These are phyloP conservation scores for Acrobasis suavella DNA, from an alignment of 2,888 invertebrate species.

Conservation along the genomic window DNA sequence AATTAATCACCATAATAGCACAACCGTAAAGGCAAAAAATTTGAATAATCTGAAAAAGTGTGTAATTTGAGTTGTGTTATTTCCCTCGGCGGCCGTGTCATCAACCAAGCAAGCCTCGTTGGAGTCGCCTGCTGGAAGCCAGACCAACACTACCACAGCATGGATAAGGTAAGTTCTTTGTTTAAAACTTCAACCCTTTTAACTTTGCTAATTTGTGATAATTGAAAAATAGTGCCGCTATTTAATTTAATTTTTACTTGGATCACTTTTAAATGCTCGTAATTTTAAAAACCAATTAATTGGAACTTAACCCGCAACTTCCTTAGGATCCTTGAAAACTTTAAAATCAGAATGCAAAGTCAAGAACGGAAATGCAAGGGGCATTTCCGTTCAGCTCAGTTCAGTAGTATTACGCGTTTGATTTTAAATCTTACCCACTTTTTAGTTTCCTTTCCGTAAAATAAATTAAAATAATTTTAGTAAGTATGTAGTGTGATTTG, in stretches of 20 bases:
- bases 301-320: no score
- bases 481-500: no score
- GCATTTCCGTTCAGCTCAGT: no score
- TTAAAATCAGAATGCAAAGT: no score
- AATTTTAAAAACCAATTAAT: no score
- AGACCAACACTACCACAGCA: constrained; percentile 36
- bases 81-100: constrained; percentile 41
- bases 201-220: not conserved
- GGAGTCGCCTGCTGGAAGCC: constrained; percentile 38
- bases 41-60: constrained; percentile 43
- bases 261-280: no score
- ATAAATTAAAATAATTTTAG: no score
- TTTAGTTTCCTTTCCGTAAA: no score
- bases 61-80: constrained; percentile 36
- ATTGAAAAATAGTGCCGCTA: not conserved
- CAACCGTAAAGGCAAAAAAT: constrained; percentile 34
- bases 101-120: constrained; percentile 24
- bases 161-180: constrained; percentile 63
- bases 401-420: no score
- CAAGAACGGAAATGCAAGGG: no score
- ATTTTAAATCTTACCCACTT: no score
- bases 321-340: no score
- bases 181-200: constrained; percentile 19
- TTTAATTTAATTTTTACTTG: not conserved
- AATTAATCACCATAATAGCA: constrained; percentile 13